Percentiles rank a stretch among this genome's conserved stretches.
Conservation (phyloP, 2,888 invertebrate species). For the Neoascia interrupta region DNA sequence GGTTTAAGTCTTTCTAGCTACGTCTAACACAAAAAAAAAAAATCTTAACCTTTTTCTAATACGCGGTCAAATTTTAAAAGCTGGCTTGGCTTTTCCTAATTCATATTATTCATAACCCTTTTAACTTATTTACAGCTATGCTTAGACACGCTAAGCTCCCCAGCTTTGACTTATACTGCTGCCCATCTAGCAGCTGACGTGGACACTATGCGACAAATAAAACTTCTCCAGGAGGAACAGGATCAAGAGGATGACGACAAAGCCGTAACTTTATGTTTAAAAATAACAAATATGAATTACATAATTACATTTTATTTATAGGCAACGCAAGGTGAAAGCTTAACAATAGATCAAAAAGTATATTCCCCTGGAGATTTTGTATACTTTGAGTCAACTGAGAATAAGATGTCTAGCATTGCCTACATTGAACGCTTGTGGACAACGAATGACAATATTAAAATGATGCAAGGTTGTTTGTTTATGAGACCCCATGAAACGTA, state of each 20-base stretch:
- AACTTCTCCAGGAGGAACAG: slow-evolving; percentile 87
- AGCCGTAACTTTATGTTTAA: slow-evolving; percentile 77
- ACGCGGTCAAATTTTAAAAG: too few species aligned
- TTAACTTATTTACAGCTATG: slow-evolving; percentile 82
- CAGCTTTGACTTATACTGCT: slow-evolving; percentile 90
- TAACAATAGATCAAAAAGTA: slow-evolving; percentile 88
- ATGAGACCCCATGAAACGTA: slow-evolving; percentile 96
- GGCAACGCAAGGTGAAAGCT: slow-evolving; percentile 81
- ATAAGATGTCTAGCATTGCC: slow-evolving; percentile 86
- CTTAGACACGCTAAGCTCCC: slow-evolving; percentile 89
- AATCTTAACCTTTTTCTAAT: too few species aligned
- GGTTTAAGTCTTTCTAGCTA: too few species aligned
- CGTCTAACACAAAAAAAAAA: too few species aligned
- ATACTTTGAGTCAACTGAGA: slow-evolving; percentile 85
- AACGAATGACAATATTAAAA: slow-evolving; percentile 89
- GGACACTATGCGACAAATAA: slow-evolving; percentile 87
- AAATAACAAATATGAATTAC: not conserved
- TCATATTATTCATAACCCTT: too few species aligned
- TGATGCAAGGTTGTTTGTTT: slow-evolving; percentile 95
- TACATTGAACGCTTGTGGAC: slow-evolving; percentile 95
- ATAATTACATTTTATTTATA: slow-evolving; percentile 52
- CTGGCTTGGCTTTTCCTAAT: too few species aligned
- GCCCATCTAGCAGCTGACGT: slow-evolving; percentile 88
- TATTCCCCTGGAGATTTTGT: slow-evolving; percentile 95
- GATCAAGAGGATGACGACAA: slow-evolving; percentile 86